Base-by-base conservation (phyloP, 2,113 vertebrate species). In the Carettochelys insculpta region DNA sequence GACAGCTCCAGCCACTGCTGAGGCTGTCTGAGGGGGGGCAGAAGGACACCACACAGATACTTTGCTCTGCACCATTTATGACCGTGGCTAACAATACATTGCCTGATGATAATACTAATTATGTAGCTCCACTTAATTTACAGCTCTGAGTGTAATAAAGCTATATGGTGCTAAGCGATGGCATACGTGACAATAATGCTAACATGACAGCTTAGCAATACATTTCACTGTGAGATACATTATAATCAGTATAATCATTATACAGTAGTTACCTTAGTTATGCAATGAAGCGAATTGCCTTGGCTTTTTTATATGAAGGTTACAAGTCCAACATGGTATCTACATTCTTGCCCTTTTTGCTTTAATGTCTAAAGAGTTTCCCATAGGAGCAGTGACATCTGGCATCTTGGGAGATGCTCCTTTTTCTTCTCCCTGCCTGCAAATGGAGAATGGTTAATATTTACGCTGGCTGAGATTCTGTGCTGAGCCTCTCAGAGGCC, bases 281-380 rank as follows among this genome's bases (percentile, higher is more conserved):
- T 0, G 0, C 20, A 85, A 73, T 53, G 68, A 89, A 82, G 50
- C 0, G 0, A 92, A 92, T 34, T 0, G 0, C 29, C 22, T 0
- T 3, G 31, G n/a, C 25, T 75, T 75, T 73, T 75, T 75, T 75
- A 43, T 45, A 75, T 45, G 38, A 43, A 75, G 43, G 22, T 75
- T 43, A 75, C 43, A 75, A 45, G 25, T 75, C 38, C 43, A 45
- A 43, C 71, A 75, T 45, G 71, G 71, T 43, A 75, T 45, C 71
- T 75, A 75, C 25, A 75, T 45, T 43, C 43, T 45, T 75, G 51
- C 10, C 51, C 45, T 75, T 41, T 53, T 52, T 25, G 80, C 73
- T n/a, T 77, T 53, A 80, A 27, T 17, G 38, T 54, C 41, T 54
- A 41, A 52, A 80, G 24, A 41, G 24, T 43, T 80, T 80, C 52